These are phyloP conservation scores for Drosophila barbarae DNA, from an alignment of 2,888 invertebrate genomes.

Conservation along the genomic window DNA sequence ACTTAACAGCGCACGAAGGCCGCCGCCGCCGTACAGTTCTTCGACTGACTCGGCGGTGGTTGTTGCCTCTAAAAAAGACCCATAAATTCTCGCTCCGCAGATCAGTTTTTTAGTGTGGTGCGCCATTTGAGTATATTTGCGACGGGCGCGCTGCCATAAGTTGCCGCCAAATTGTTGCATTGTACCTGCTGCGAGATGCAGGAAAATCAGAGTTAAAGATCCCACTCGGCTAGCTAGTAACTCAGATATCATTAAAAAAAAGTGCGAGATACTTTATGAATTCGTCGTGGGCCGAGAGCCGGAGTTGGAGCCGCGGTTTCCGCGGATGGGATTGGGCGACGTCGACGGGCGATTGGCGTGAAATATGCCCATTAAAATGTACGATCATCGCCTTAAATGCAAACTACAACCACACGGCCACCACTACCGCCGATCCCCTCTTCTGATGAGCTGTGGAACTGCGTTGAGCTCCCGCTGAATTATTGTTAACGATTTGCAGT, in stretches of 20 bases:
- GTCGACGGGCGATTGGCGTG: constrained; percentile 56
- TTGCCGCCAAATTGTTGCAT: constrained; percentile 78
- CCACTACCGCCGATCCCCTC: neutral
- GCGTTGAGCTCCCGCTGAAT: constrained; percentile 58
- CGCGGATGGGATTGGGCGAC: constrained; percentile 1
- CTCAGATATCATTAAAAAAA: constrained; percentile 76
- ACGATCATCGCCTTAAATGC: constrained; percentile 65
- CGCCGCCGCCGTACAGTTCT: constrained; percentile 50
- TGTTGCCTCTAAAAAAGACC: constrained; percentile 55
- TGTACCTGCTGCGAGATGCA: constrained; percentile 75
- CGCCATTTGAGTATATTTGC: constrained; percentile 66
- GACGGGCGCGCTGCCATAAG: constrained; percentile 72
- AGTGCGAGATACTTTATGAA: constrained; percentile 76
- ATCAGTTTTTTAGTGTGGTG: constrained; percentile 55
- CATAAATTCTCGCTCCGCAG: constrained; percentile 76
- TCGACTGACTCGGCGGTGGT: constrained; percentile 42
- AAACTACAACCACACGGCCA: constrained; percentile 51
- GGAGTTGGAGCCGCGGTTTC: neutral
- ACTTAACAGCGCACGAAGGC: constrained; percentile 73
- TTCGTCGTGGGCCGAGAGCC: constrained; percentile 67
- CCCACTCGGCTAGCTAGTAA: constrained; percentile 69
- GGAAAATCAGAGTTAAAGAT: constrained; percentile 40
- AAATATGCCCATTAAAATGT: constrained; percentile 74
- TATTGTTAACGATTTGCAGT: constrained; percentile 78
- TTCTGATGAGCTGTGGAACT: constrained; percentile 11